phyloP scores from a whole-genome alignment of 2,888 invertebrate genomes.

The Anthrax anthrax region DNA sequence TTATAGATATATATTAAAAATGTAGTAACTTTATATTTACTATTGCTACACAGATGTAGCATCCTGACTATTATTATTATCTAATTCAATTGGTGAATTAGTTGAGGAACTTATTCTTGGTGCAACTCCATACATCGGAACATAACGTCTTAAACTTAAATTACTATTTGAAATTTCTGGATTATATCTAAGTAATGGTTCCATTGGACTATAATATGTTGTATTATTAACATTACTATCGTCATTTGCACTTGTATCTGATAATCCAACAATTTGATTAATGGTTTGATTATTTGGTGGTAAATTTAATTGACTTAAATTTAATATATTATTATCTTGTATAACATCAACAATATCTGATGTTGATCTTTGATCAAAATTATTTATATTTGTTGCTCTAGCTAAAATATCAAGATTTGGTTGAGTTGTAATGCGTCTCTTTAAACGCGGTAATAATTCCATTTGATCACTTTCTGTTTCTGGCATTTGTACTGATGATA shows the following conservation, averaged over 20 bases:
- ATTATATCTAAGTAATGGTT: conserved; percentile 11
- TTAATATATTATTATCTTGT: background rate
- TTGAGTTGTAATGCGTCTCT: conserved; percentile 15
- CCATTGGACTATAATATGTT: conserved; percentile 12
- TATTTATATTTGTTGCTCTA: conserved; percentile 12
- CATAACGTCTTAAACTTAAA: conserved; percentile 12
- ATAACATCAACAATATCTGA: background rate
- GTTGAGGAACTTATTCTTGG: background rate
- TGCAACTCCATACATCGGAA: conserved; percentile 13
- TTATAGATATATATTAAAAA: too few species aligned
- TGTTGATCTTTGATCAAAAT: conserved; percentile 9
- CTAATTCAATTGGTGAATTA: background rate
- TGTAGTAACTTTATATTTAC: too few species aligned
- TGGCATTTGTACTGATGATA: conserved; percentile 58
- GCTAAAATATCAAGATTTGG: conserved; percentile 9
- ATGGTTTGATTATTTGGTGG: conserved; percentile 1
- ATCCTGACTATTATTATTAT: background rate
- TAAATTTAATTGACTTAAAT: background rate
- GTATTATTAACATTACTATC: conserved; percentile 4
- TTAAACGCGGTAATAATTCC: conserved; percentile 20
- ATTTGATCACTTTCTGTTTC: conserved; percentile 36
- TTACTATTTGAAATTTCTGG: conserved; percentile 9
- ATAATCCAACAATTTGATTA: conserved; percentile 10
- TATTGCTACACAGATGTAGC: background rate
- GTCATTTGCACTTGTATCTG: conserved; percentile 8